Percentiles rank a stretch among this genome's conserved stretches.
Conservation (phyloP, 2,888 invertebrate species). For the Ariolimax columbianus region DNA sequence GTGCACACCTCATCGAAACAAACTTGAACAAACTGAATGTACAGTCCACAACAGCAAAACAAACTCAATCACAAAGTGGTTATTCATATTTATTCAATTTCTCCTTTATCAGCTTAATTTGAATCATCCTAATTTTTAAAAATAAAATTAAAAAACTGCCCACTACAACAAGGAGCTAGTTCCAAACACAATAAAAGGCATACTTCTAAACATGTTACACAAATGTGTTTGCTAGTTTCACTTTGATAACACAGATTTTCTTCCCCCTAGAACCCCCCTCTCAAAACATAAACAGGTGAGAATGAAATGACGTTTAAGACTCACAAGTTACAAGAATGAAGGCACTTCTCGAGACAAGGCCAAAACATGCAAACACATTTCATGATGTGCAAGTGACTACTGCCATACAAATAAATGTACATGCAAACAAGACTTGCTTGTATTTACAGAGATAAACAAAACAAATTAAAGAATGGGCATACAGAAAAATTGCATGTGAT, state of each 20-base stretch:
- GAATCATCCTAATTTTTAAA: neutral
- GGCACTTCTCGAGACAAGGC: conserved; percentile 3
- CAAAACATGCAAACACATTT: conserved; percentile 1
- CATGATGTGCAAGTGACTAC: neutral
- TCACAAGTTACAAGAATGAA: conserved; percentile 19
- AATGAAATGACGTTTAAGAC: neutral
- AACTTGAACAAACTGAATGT: too few species aligned
- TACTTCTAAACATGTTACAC: too few species aligned
- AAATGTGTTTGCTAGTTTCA: neutral
- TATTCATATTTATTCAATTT: neutral
- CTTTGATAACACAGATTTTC: too few species aligned
- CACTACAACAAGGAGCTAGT: conserved; percentile 12
- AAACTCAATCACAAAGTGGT: neutral
- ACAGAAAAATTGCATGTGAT: neutral
- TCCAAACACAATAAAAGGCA: neutral
- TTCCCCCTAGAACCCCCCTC: neutral
- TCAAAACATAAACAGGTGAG: neutral
- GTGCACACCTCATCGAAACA: too few species aligned
- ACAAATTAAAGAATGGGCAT: neutral
- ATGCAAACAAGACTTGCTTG: neutral
- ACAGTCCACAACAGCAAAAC: neutral
- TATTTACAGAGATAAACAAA: neutral
- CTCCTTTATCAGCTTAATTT: neutral
- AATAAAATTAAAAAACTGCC: neutral
- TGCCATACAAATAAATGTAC: neutral